Conservation (phyloP, 92 coral and sea anemone genomes). For the Siderastrea siderea region DNA sequence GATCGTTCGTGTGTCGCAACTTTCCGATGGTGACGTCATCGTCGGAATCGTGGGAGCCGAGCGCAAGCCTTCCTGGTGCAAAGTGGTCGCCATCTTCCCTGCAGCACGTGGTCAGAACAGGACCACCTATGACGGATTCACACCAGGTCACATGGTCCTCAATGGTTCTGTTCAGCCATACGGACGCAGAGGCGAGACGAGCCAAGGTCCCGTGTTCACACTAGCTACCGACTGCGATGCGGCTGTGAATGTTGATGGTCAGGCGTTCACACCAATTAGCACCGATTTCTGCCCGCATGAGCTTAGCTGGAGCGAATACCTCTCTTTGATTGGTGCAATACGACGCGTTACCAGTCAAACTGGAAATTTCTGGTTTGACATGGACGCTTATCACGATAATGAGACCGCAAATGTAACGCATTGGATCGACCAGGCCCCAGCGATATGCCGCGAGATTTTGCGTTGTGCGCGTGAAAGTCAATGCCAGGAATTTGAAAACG, state of each 20-base stretch:
- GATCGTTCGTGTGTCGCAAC: constrained; percentile 43
- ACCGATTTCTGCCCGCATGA: constrained; percentile 55
- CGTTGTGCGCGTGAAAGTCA: constrained; percentile 38
- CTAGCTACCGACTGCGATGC: constrained; percentile 68
- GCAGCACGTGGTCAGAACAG: background rate
- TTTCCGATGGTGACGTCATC: constrained; percentile 57
- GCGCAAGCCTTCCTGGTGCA: constrained; percentile 44
- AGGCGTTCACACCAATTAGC: constrained; percentile 61
- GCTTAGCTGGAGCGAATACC: constrained; percentile 61
- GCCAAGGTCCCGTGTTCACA: constrained; percentile 1
- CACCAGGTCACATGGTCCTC: constrained; percentile 47
- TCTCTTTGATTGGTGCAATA: constrained; percentile 49
- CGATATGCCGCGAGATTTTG: constrained; percentile 41
- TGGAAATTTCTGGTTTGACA: constrained; percentile 57
- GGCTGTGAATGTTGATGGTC: constrained; percentile 52
- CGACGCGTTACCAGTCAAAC: constrained; percentile 55
- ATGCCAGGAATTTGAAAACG: constrained; percentile 46
- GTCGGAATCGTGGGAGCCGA: constrained; percentile 51
- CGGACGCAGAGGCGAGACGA: constrained; percentile 22
- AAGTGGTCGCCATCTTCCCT: constrained; percentile 48
- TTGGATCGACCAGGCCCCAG: constrained; percentile 51
- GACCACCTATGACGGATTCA: constrained; percentile 60
- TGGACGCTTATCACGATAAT: constrained; percentile 47
- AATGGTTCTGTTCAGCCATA: constrained; percentile 38
- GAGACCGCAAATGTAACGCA: constrained; percentile 19